A percentile compares a stretch with the other conserved stretches of the same genome.
phyloP scores from a whole-genome alignment of 2,113 vertebrate species.

The Galemys pyrenaicus region DNA sequence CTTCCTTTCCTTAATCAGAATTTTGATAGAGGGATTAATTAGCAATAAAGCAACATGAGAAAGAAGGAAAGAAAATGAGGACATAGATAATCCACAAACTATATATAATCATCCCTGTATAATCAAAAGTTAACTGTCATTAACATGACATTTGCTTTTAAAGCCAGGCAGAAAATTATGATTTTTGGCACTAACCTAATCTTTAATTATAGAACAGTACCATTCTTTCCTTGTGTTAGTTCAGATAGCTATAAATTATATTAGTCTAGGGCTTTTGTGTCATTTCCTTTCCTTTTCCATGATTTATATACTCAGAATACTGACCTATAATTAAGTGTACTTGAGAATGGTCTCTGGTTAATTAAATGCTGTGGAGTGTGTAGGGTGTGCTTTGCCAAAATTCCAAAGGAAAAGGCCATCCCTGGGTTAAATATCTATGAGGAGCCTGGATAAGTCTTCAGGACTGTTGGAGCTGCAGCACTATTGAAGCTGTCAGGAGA shows the following conservation, averaged over 20 bases:
- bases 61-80: constrained; percentile 73
- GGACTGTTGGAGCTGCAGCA: neutral
- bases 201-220: constrained; percentile 73
- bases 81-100: constrained; percentile 78
- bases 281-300: constrained; percentile 79
- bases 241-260: constrained; percentile 74
- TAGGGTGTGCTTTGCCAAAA: constrained; percentile 66
- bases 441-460: constrained; percentile 56
- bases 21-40: constrained; percentile 80
- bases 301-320: constrained; percentile 72
- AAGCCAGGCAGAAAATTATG: constrained; percentile 71
- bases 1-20: constrained; percentile 76
- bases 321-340: constrained; percentile 79
- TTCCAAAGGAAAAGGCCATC: constrained; percentile 67
- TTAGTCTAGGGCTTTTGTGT: constrained; percentile 78
- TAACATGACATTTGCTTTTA: constrained; percentile 73
- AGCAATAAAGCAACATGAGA: constrained; percentile 77
- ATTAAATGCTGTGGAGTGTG: constrained; percentile 67
- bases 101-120: constrained; percentile 68
- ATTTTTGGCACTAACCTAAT: constrained; percentile 75
- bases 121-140: constrained; percentile 66
- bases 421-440: constrained; percentile 59
- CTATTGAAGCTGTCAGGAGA: constrained; percentile 7
- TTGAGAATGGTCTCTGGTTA: constrained; percentile 71
- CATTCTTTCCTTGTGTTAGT: constrained; percentile 58